These are phyloP conservation scores for Lysandra bellargus DNA, from an alignment of 2,888 invertebrate species.

Conservation along the genomic window DNA sequence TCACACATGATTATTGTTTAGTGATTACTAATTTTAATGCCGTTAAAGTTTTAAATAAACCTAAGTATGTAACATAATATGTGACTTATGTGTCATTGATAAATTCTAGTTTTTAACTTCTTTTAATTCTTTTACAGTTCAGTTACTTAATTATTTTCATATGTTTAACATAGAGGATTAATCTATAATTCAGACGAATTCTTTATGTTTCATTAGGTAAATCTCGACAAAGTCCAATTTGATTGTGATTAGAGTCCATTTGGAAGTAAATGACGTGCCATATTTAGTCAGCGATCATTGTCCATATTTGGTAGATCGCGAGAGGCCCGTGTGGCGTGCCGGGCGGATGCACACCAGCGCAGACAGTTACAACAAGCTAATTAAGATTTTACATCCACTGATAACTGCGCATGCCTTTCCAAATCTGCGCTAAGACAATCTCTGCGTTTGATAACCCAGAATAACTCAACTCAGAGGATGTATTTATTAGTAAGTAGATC, in stretches of 20 bases:
- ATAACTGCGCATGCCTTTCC: slow-evolving; percentile 4
- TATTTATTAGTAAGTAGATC: no score
- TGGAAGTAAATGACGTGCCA: not conserved
- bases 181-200: no score
- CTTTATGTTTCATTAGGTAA: not conserved
- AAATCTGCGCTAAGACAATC: no score
- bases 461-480: no score
- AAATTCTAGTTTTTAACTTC: no score
- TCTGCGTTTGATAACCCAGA: no score
- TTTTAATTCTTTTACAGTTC: no score
- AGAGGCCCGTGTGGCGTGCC: not conserved
- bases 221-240: not conserved
- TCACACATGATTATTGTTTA: not conserved
- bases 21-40: not conserved
- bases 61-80: no score
- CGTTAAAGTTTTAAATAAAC: not conserved
- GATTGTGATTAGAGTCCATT: not conserved
- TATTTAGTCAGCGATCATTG: not conserved
- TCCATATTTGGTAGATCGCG: slow-evolving; percentile 6
- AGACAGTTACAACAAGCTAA: slow-evolving; percentile 9
- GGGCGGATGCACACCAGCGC: not conserved
- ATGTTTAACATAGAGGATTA: no score
- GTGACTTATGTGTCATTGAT: no score
- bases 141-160: no score
- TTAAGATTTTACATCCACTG: not conserved